Base-by-base conservation (phyloP, 2,113 vertebrate genomes). In the Ictalurus furcatus region DNA sequence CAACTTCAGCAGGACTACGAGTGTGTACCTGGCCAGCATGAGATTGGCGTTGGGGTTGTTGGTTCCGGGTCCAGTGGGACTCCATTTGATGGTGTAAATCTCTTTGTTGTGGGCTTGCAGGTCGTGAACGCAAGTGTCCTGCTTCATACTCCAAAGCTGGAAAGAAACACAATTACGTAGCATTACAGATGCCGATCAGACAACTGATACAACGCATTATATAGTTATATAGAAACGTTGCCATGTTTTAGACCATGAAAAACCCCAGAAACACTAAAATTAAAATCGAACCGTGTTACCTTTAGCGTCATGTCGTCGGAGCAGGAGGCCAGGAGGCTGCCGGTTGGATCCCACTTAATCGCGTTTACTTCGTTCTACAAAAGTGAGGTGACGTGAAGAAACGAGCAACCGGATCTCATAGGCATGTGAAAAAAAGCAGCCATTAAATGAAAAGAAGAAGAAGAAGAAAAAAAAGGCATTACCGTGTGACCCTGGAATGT, bases 21-120 rank as follows among this genome's bases (percentile, higher is more conserved):
- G 17, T 9, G 28, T 92, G 93, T 85, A 99, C 98, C 98, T 99
- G 95, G 98, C 98, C 94, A 99, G 96, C 98, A 99, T 99, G 92
- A 99, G 97, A 94, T 97, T 98, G 95, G 98, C 98, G 59, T 97
- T 99, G 92, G 98, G 98, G 91, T 99, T 99, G 95, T 96, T 99
- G 96, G 98, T 99, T 94, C 97, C 97, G 88, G 98, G 98, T 74
- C 98, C 98, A 71, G 98, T 99, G 78, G 98, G 98, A 94, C 98
- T 99, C 98, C 98, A 99, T 92, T 99, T 99, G 94, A 99, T 99
- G 94, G 98, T 99, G 96, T 99, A 99, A 94, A 99, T 99, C 96
- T 99, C 98, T 96, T 99, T 99, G 95, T 97, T 99, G 95, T 99
- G 98, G 92, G 98, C 98, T 96, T 99, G 98, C 92, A 99, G 96